Base-by-base conservation (phyloP, 2,888 invertebrate genomes). In the Zygogramma bicolorata region DNA sequence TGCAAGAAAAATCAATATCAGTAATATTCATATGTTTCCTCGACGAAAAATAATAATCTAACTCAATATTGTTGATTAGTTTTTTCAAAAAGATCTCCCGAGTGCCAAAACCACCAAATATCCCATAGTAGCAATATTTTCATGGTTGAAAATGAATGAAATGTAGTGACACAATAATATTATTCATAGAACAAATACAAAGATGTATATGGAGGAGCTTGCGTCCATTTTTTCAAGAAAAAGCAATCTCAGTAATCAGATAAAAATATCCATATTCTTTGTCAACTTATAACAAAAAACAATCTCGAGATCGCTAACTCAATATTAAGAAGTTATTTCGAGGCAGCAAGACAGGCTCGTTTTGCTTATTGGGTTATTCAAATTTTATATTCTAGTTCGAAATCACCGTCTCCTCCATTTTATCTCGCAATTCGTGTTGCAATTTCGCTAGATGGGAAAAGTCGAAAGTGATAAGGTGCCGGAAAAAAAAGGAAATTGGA, bases 251-350 rank as follows among this genome's bases (percentile, higher is more conserved):
- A 46, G 68, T 72, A 68, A 72, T 68, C 60, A 27, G 68, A 72
- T 72, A 60, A 72, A 72, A 68, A 68, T 68, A 60, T 68, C 61
- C 68, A 60, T 72, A 72, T 71, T 68, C 75, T 73, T 73, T 71
- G 74, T 71, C 76, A 77, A 77, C 66, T 75, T 62, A 65, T 65
- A 76, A 75, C 71, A 77, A 79, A 81, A 81, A 81, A 82, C 82
- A 83, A 82, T 83, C 82, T 80, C 65, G 78, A 78, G 76, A 75
- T 75, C 71, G 73, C 79, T 81, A 83, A 83, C 81, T 82, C 79
- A 81, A 82, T 82, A 81, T 77, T 68, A 67, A 81, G 82, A 83
- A 81, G 81, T 84, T 84, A 81, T 81, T 80, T 79, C 58, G 75
- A 73, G 69, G 77, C 70, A 67, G 71, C 68, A 68, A 76, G 63